A percentile compares a stretch with the other conserved stretches of the same genome.
Conservation (phyloP, 2,113 vertebrate genomes). For the western clawed frog (Xenopus tropicalis) region UCB_Xtro_10.0 CM004446.2:12874501-12875000, state of each 20-base stretch:
- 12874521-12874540: conserved; percentile 19
- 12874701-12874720: background rate
- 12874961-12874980: too few species aligned
- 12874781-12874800: too few species aligned
- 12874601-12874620: background rate
- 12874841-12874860: too few species aligned
- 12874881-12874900: too few species aligned
- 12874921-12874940: too few species aligned
- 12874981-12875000: too few species aligned
- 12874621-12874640: background rate
- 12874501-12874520: conserved; percentile 17
- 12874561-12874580: conserved; percentile 7
- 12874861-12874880: too few species aligned
- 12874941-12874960: too few species aligned
- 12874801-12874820: too few species aligned
- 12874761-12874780: too few species aligned
- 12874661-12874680: background rate
- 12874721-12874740: background rate
- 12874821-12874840: too few species aligned
- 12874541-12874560: conserved; percentile 32
- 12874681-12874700: background rate
- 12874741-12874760: background rate
- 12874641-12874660: background rate
- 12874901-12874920: too few species aligned
- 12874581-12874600: background rate